phyloP scores from a whole-genome alignment of 2,797 vertebrate species.

The Aldrovandia affinis region DNA sequence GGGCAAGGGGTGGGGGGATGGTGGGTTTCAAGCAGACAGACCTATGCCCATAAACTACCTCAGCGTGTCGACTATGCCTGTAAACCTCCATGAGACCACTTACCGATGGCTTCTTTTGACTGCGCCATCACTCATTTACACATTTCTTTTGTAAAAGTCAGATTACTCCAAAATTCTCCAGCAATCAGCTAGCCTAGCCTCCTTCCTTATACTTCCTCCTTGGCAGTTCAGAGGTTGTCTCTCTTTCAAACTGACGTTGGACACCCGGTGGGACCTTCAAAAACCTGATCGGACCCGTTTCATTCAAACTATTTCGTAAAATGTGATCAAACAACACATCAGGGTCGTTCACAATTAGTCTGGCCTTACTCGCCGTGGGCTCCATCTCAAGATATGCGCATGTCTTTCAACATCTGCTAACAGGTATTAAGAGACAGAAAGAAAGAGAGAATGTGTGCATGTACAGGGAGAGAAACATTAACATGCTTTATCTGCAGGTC shows the following conservation, averaged over 20 bases:
- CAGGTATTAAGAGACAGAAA: background rate
- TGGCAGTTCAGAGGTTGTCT: background rate
- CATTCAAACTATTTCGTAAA: background rate
- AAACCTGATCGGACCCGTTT: background rate
- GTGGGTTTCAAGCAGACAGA: conserved; percentile 1
- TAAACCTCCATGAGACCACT: background rate
- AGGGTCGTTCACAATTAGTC: background rate
- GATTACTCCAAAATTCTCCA: background rate
- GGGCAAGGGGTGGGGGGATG: too few species aligned
- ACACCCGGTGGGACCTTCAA: background rate
- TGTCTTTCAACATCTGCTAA: background rate
- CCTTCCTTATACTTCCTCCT: background rate
- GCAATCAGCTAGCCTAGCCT: background rate
- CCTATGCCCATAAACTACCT: background rate
- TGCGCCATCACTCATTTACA: background rate
- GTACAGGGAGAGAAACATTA: too few species aligned
- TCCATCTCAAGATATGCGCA: background rate
- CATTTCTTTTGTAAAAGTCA: background rate
- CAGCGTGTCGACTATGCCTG: too few species aligned
- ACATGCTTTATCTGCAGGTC: background rate
- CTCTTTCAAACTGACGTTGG: background rate
- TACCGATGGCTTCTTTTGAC: background rate
- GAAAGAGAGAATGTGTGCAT: too few species aligned
- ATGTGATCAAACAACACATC: background rate
- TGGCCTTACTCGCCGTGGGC: background rate